phyloP scores from a whole-genome alignment of 2,797 vertebrate species.

The Enteromius radiatus region DNA sequence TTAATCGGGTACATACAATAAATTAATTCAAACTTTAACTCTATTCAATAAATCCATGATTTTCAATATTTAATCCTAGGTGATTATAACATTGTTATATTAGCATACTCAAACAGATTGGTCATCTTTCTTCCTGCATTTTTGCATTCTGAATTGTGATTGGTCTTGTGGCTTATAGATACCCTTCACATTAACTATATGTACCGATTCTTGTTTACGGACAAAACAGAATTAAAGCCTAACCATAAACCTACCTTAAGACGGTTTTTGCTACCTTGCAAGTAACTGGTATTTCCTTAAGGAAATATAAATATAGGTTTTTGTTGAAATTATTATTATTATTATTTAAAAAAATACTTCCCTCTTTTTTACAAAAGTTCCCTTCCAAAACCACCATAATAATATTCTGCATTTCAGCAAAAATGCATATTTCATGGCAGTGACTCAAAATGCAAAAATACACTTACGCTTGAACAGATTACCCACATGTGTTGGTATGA shows the following conservation, averaged over 20 bases:
- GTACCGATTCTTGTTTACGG: background rate
- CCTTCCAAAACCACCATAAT: background rate
- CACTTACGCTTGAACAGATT: background rate
- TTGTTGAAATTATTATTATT: background rate
- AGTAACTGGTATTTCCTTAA: background rate
- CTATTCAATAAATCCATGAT: background rate
- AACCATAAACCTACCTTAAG: background rate
- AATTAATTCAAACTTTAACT: background rate
- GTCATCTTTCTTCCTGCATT: background rate
- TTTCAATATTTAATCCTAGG: background rate
- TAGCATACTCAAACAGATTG: background rate
- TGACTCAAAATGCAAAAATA: background rate
- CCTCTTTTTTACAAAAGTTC: background rate
- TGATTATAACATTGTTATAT: background rate
- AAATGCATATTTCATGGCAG: constrained; percentile 3
- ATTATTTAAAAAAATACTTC: background rate
- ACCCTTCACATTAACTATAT: background rate
- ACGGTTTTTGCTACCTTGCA: background rate
- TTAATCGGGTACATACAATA: background rate
- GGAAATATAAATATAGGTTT: background rate
- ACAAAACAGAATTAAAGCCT: background rate
- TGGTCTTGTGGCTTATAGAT: background rate
- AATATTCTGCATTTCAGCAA: background rate
- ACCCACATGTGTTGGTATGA: background rate
- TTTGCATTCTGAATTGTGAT: background rate